Percentiles rank a stretch among this genome's conserved stretches.
These are phyloP conservation scores for Caenorhabditis zanzibari DNA, from an alignment of 2,888 invertebrate species.

Conservation along the genomic window DNA sequence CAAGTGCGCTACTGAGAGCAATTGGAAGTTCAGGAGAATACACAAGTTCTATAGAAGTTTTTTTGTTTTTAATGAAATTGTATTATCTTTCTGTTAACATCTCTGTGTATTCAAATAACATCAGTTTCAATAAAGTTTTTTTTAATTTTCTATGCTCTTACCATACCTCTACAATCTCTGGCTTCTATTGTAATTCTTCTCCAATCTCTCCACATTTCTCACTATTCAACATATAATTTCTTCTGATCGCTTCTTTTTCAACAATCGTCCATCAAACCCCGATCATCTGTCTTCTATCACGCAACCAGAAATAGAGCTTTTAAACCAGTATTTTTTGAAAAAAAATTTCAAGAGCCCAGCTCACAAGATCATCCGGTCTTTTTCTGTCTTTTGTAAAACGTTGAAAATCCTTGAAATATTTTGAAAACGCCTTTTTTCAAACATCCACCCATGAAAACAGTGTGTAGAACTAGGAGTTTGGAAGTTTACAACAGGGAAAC, in stretches of 20 bases:
- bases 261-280: neutral
- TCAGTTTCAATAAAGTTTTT: too few relatives aligned
- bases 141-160: too few relatives aligned
- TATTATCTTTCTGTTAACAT: too few relatives aligned
- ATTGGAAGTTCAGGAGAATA: neutral
- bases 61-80: neutral
- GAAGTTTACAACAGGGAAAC: neutral
- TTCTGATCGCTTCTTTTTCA: neutral
- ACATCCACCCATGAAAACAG: neutral
- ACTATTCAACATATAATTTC: conserved; percentile 17
- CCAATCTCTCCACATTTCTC: too few relatives aligned
- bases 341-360: too few relatives aligned
- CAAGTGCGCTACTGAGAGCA: neutral
- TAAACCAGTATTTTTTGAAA: conserved; percentile 7
- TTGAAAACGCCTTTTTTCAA: neutral
- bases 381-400: neutral
- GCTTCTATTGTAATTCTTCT: too few relatives aligned
- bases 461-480: neutral
- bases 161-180: too few relatives aligned
- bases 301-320: conserved; percentile 12
- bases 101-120: too few relatives aligned
- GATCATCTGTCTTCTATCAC: conserved; percentile 23
- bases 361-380: neutral
- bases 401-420: neutral
- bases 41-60: neutral